Percentiles rank a stretch among this genome's conserved stretches.
phyloP scores from a whole-genome alignment of 2,888 invertebrate genomes.

The Epinotia ramella region DNA sequence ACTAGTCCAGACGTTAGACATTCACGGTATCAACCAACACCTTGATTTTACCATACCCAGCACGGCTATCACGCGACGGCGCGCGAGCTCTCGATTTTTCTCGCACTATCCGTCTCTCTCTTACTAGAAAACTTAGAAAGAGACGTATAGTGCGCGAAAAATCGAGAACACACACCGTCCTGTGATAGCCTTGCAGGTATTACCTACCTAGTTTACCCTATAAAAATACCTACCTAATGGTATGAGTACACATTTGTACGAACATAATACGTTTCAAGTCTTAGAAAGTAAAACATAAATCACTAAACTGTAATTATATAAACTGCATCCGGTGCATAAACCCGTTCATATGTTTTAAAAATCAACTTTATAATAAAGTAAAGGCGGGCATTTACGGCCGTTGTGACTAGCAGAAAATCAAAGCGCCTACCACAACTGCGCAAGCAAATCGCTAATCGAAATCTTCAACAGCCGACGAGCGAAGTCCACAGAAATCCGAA shows the following conservation, averaged over 20 bases:
- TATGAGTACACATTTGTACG: not conserved
- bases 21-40: not conserved
- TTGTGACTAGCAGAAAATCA: not conserved
- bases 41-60: not conserved
- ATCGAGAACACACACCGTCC: no score
- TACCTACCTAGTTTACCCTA: no score
- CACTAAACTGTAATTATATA: not conserved
- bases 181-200: no score
- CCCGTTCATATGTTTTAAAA: not conserved
- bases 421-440: not conserved
- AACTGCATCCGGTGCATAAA: not conserved
- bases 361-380: no score
- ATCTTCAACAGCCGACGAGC: not conserved
- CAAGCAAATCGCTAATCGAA: slow-evolving; percentile 8
- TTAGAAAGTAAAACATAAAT: not conserved
- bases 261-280: not conserved
- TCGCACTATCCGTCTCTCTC: no score
- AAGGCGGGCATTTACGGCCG: no score
- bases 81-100: no score
- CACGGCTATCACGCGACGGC: no score
- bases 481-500: not conserved
- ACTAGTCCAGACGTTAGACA: not conserved
- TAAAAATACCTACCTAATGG: no score
- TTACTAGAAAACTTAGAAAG: no score
- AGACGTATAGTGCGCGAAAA: no score